These are phyloP conservation scores for Epinephelus lanceolatus DNA, from an alignment of 2,113 vertebrate species.

Conservation along the genomic window DNA sequence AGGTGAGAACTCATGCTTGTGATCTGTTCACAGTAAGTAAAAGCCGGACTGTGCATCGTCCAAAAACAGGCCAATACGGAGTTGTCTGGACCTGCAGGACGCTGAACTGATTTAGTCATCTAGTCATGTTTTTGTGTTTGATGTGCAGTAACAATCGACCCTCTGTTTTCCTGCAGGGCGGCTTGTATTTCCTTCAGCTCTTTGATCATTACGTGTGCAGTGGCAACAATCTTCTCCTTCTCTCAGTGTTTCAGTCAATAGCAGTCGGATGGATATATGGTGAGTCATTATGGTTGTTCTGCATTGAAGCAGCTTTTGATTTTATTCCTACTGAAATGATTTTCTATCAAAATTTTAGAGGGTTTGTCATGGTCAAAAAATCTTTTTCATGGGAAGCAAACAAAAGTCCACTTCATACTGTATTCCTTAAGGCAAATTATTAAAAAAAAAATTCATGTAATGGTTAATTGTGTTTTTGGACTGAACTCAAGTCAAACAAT, in stretches of 20 bases:
- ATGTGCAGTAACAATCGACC: not conserved
- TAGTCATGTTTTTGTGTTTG: conserved; percentile 17
- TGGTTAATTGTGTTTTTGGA: not conserved
- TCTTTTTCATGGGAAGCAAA: not conserved
- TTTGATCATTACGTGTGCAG: conserved; percentile 85
- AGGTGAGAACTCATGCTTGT: conserved; percentile 82
- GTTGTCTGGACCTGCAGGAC: not conserved
- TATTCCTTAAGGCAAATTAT: not conserved
- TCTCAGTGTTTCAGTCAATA: conserved; percentile 80
- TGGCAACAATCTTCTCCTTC: conserved; percentile 82
- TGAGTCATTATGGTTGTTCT: conserved; percentile 54
- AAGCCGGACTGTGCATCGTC: not conserved
- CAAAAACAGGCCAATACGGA: not conserved
- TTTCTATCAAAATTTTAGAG: not conserved
- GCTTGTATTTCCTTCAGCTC: conserved; percentile 82
- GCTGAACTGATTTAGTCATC: not conserved
- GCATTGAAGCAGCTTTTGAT: not conserved
- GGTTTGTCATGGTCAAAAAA: not conserved
- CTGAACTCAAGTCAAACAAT: not conserved
- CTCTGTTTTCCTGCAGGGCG: conserved; percentile 71
- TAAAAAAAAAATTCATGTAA: not conserved
- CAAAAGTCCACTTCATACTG: no score
- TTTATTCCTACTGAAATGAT: not conserved
- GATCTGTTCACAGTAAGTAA: not conserved
- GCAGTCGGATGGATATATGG: conserved; percentile 84